Evolutionary conservation across 2,797 vertebrate genomes (phyloP).

Genomic region (Coluber constrictor): DNA sequence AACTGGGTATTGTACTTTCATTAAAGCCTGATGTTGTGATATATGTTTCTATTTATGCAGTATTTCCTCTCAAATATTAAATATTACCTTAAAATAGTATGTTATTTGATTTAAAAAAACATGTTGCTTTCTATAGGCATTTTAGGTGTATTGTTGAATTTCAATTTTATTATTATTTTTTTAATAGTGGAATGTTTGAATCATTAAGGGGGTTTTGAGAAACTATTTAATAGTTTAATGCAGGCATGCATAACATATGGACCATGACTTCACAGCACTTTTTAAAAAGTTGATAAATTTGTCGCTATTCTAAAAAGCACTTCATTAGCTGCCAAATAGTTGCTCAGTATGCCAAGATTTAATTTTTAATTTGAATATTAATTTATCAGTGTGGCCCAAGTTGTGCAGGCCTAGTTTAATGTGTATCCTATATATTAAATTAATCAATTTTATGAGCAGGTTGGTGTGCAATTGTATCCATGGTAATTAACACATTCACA

Average conservation of each 20-base stretch:
- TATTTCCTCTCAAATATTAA: not conserved
- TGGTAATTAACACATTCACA: not conserved
- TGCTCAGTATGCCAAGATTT: not conserved
- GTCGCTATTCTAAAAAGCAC: not conserved
- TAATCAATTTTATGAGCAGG: not conserved
- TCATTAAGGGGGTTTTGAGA: not conserved
- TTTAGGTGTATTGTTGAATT: not conserved
- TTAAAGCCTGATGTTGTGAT: not conserved
- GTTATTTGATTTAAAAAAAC: not conserved
- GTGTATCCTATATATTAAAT: not conserved
- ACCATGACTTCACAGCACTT: not conserved
- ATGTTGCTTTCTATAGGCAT: not conserved
- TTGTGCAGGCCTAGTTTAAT: not conserved
- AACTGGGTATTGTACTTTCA: not conserved
- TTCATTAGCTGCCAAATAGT: not conserved
- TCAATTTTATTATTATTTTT: not conserved
- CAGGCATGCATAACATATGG: not conserved
- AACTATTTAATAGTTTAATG: not conserved
- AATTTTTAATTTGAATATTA: not conserved
- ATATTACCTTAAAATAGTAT: not conserved
- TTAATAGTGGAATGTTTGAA: not conserved
- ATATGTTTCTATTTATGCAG: not conserved
- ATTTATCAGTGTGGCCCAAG: not conserved
- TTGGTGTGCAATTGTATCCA: not conserved
- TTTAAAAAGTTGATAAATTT: not conserved